These are phyloP conservation scores for Cephalopachus bancanus DNA, from an alignment of 2,797 vertebrate genomes.

Conservation along the genomic window DNA sequence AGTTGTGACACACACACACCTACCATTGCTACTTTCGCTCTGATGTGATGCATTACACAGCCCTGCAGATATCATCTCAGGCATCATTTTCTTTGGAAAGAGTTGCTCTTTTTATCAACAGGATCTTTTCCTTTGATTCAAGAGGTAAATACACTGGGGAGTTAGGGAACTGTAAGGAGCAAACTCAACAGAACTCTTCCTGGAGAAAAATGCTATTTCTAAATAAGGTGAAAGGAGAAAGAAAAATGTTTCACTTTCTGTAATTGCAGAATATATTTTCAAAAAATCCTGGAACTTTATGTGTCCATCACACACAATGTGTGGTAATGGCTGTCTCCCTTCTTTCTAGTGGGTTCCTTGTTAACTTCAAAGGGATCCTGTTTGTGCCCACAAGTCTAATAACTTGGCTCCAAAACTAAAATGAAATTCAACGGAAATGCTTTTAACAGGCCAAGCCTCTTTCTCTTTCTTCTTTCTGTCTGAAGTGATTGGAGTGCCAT, in stretches of 20 bases:
- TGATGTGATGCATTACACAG: too few relatives aligned
- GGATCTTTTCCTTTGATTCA: conserved; percentile 10
- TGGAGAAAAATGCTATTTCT: conserved; percentile 33
- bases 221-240: conserved; percentile 1
- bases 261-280: conserved; percentile 24
- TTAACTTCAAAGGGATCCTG: conserved; percentile 55
- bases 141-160: background rate
- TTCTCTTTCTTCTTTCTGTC: background rate
- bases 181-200: background rate
- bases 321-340: background rate
- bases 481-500: background rate
- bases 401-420: conserved; percentile 17
- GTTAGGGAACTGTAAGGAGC: background rate
- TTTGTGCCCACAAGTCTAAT: conserved; percentile 41
- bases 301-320: background rate
- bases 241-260: background rate
- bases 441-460: background rate
- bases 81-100: background rate
- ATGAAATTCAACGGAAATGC: conserved; percentile 1
- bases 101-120: background rate
- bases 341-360: background rate
- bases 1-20: accelerated
- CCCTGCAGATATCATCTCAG: background rate
- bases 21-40: accelerated
- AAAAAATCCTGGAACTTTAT: background rate